Conservation (phyloP, 1,140 invertebrate genomes). For the Laupala kohalensis region DNA sequence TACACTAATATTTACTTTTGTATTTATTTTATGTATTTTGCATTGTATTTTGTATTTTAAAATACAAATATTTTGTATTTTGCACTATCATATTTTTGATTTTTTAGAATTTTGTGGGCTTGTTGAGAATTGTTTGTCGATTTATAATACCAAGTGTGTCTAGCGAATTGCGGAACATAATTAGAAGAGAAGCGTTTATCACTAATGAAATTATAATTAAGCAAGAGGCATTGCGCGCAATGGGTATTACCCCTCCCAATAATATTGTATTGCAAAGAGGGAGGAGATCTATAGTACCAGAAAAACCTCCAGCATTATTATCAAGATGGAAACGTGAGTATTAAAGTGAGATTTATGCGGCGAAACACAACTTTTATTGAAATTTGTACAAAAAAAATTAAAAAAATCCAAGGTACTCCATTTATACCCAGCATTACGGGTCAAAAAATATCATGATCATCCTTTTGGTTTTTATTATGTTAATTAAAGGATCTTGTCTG, state of each 20-base stretch:
- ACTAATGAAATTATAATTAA: constrained; percentile 83
- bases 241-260: background rate
- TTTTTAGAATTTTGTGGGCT: constrained; percentile 65
- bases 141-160: constrained; percentile 83
- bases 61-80: too few species aligned
- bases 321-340: too few species aligned
- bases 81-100: constrained; percentile 16
- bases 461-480: too few species aligned
- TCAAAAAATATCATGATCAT: too few species aligned
- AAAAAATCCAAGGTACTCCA: too few species aligned
- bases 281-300: too few species aligned
- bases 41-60: background rate
- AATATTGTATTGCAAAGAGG: background rate
- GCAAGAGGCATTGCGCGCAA: constrained; percentile 36
- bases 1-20: constrained; percentile 3
- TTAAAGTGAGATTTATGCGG: too few species aligned
- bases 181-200: constrained; percentile 71
- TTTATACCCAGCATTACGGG: too few species aligned
- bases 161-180: constrained; percentile 56
- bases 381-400: too few species aligned
- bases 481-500: too few species aligned
- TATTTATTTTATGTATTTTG: background rate
- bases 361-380: too few species aligned
- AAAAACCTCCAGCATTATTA: too few species aligned
- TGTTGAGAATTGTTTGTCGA: constrained; percentile 67